Evolutionary conservation across 2,113 vertebrate species (phyloP), one percentile per base, ranked within the genome.

Genomic region (Boulengerochromis microlepis): DNA sequence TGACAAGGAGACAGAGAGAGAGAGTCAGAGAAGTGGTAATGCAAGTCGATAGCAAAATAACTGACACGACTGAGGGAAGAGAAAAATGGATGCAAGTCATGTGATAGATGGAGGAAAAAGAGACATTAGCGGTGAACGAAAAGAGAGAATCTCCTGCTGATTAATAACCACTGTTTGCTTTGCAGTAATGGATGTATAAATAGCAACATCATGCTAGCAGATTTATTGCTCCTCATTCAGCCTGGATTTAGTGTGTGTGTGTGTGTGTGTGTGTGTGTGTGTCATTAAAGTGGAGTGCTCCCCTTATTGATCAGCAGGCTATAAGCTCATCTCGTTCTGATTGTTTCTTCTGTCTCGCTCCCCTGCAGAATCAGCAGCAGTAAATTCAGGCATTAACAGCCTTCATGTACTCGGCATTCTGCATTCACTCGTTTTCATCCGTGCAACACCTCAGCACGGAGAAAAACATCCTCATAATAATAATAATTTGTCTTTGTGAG

Each of bases 171-270:
- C 81, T 85, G 86, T 91, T 89, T 92, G 88, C 80, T 89, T 80
- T 89, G 88, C 87, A 89, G 83, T 95, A 92, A 94, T 93, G 91
- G 91, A 83, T 52, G 56, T 91, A 92, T 90, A 95, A 94, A 95
- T 94, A 95, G 90, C 83, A 93, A 86, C 87, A n/a, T 84, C 86
- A 94, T 85, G 91, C 92, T 45, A 24, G 56, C 83, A 45, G 89
- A 87, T 57, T 86, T 59, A 76, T 26, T 16, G 84, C 86, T 86
- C 52, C 54, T 87, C 31, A 83, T 61, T 90, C 91, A 81, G 84
- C 47, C 31, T 42, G 47, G 83, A 56, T 80, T 84, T 9, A 71
- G 38, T 26, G 40, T 71, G 82, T 61, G 76, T 16, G 85, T 71
- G 86, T 87, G 57, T 84, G 85, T 61, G 86, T 84, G 89, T 89